These are phyloP conservation scores for Onychostoma macrolepis DNA, from an alignment of 2,113 vertebrate genomes.

Conservation along the genomic window DNA sequence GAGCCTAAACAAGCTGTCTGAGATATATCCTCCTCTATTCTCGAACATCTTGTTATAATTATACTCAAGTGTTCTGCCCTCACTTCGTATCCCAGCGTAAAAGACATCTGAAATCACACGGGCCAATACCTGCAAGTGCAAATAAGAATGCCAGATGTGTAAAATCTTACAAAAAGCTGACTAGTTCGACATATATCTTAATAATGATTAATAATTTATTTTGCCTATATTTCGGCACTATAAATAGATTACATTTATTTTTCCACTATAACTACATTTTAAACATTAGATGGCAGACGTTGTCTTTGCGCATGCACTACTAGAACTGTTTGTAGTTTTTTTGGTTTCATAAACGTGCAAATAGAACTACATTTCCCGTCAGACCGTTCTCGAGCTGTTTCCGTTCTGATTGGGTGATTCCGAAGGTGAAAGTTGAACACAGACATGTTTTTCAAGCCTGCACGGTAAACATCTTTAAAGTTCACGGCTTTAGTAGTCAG, in stretches of 20 bases:
- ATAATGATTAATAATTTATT: too few relatives aligned
- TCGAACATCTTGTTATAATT: neutral
- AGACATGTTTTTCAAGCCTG: slow-evolving; percentile 17
- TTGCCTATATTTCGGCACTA: too few relatives aligned
- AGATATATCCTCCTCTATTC: neutral
- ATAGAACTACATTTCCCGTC: slow-evolving; percentile 32
- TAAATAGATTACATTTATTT: neutral
- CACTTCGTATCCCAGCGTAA: neutral
- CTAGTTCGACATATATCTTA: neutral
- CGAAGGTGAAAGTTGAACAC: slow-evolving; percentile 31
- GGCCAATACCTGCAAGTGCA: neutral
- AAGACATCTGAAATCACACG: neutral
- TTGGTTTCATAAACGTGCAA: neutral
- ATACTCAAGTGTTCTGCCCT: neutral
- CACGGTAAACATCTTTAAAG: neutral
- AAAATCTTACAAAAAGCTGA: neutral
- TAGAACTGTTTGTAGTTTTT: neutral
- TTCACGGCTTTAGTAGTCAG: neutral
- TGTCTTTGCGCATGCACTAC: neutral
- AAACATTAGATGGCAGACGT: neutral
- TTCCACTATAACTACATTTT: neutral
- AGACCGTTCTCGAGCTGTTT: neutral
- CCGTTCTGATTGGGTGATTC: slow-evolving; percentile 20
- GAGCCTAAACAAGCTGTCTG: neutral
- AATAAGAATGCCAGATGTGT: neutral